Base-by-base conservation (phyloP, 2,797 vertebrate genomes). In the Carapus acus region DNA sequence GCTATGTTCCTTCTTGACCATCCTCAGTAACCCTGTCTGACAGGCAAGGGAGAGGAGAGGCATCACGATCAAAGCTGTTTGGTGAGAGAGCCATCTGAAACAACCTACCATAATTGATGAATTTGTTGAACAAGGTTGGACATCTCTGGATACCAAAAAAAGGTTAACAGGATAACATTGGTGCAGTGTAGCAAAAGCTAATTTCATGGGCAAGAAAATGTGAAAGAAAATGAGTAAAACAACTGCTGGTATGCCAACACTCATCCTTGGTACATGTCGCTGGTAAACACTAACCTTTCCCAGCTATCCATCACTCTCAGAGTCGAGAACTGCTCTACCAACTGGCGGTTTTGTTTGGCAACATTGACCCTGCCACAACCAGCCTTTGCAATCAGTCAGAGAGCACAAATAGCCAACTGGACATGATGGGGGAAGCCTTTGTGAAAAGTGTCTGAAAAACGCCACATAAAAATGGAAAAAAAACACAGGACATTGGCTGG, bases 341-440 rank as follows among this genome's bases (percentile, higher is more conserved):
- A 76, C 58, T 38, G 43, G 45, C 59, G 69, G 34, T 13, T 73
- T 81, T 80, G 76, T 82, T 70, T 69, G 76, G 82, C 76, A 86
- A 85, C 84, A 72, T 60, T 78, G 69, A 82, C 79, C 76, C 69
- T 67, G 59, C 65, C 58, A 71, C 63, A 67, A 69, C 54, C 54
- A 70, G 77, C 61, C 68, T 58, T 72, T 71, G 65, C 69, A 72
- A 86, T 87, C 81, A 85, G 86, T 86, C 83, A 80, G 67, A 73
- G 76, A 70, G 62, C n/a, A n/a, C n/a, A n/a, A n/a, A n/a, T n/a
- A n/a, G 70, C 81, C 82, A 85, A 79, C 72, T 47, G 71, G 62
- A 72, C 59, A 49, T 59, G 49, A 46, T 24, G 55, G 53, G 65
- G 69, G 11, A 59, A 71, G 55, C 67, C 63, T 57, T 40, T 38